Conservation (phyloP, 2,888 invertebrate species). For the Xylophagus ater region DNA sequence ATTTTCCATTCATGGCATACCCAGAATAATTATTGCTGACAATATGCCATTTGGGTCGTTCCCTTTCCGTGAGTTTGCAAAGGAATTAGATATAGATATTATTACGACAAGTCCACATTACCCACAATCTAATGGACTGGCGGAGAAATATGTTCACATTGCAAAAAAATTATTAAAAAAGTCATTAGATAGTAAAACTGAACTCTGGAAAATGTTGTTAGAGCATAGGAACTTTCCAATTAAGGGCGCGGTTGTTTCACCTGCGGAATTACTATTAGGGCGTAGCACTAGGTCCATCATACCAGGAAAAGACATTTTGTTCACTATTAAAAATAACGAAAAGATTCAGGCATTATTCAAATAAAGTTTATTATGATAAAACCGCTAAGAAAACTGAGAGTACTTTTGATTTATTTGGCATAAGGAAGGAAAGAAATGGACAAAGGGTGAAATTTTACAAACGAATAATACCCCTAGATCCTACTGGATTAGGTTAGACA, state of each 20-base stretch:
- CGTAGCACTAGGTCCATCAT: neutral
- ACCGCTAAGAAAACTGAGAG: too few relatives aligned
- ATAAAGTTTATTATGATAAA: too few relatives aligned
- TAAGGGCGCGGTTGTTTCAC: neutral
- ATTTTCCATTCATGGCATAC: conserved; percentile 12
- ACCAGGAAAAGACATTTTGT: neutral
- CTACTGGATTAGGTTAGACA: too few relatives aligned
- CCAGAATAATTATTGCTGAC: neutral
- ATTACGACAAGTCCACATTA: conserved; percentile 3
- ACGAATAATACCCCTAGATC: too few relatives aligned
- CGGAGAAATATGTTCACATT: conserved; percentile 1
- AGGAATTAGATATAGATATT: neutral
- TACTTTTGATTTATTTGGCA: too few relatives aligned
- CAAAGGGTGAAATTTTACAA: too few relatives aligned
- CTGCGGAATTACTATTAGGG: neutral
- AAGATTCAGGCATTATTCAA: too few relatives aligned
- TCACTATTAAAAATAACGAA: too few relatives aligned
- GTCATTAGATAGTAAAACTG: neutral
- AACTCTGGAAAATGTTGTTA: conserved; percentile 2
- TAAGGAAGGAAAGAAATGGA: too few relatives aligned
- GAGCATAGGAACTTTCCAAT: neutral
- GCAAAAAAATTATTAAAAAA: conserved; percentile 1
- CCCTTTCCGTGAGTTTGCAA: neutral
- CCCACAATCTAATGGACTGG: conserved; percentile 1
- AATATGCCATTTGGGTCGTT: conserved; percentile 6